Base-by-base conservation (phyloP, 2,113 vertebrate genomes). In the Smithornis capensis region DNA sequence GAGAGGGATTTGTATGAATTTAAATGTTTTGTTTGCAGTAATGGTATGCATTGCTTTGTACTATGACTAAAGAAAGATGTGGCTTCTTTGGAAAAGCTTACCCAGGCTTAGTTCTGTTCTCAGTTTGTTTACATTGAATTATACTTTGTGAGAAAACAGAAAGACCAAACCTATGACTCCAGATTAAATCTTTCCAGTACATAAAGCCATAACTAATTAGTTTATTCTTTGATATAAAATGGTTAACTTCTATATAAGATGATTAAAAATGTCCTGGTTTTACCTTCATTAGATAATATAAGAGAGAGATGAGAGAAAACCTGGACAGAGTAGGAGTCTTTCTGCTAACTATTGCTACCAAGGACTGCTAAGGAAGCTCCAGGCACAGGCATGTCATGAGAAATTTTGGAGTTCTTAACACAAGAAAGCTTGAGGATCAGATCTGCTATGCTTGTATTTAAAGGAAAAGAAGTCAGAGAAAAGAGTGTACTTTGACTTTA, bases 41-140 rank as follows among this genome's bases (percentile, higher is more conserved):
- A 52, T 47, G 2, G 4, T 52, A 13, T 38, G 38, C 3, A 17
- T 35, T 0, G 0, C 19, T 91, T 33, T 68, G 24, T 13, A 4
- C 15, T 50, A 14, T 13, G 19, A 33, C n/a, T 83, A 53, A 64
- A 71, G 6, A 67, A 63, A 76, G n/a, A 56, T 35, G 10, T 29
- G 12, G 2, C 27, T 92, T 37, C 56, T 87, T 79, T 80, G 42
- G 85, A 67, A 79, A 85, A 50, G 2, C 24, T 83, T 86, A 57
- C 7, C 4, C 5, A 4, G 23, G 11, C 19, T 78, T 82, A 76
- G 7, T 38, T 68, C 60, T 49, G 14, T 44, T 68, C 27, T 80
- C 33, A 40, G 0, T 62, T 62, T 53, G 4, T 22, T 37, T 38
- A 29, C 50, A 25, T 52, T 74, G 38, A 71, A 62, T 56, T 76